Evolutionary conservation across 2,888 invertebrate genomes (phyloP).

Genomic region (Thymelicus sylvestris): DNA sequence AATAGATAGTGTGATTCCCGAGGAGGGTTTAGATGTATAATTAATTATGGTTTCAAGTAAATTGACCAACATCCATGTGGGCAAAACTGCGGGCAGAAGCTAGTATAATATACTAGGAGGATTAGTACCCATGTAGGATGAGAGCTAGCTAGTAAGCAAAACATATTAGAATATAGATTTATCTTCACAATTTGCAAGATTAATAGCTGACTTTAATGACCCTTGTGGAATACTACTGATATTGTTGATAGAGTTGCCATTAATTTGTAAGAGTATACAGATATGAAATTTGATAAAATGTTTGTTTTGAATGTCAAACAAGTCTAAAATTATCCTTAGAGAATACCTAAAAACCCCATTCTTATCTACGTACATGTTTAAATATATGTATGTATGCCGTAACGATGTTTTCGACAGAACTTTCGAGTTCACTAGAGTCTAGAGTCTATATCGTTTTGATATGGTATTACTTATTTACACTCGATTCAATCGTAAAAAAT

Average conservation of each 20-base stretch:
- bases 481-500: constrained; percentile 41
- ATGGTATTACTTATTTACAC: constrained; percentile 49
- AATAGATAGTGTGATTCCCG: too few species aligned
- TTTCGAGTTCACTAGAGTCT: constrained; percentile 52
- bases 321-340: too few species aligned
- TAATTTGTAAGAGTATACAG: too few species aligned
- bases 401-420: constrained; percentile 27
- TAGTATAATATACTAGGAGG: too few species aligned
- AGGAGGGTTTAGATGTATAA: too few species aligned
- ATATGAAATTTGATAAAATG: neutral
- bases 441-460: constrained; percentile 58
- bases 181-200: constrained; percentile 32
- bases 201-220: constrained; percentile 36
- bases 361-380: neutral
- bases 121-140: neutral
- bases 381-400: neutral
- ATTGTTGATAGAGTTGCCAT: constrained; percentile 10
- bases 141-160: neutral
- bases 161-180: constrained; percentile 1
- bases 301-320: constrained; percentile 8
- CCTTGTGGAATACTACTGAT: constrained; percentile 16
- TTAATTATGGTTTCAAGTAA: too few species aligned
- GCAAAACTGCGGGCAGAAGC: too few species aligned
- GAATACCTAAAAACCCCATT: too few species aligned
- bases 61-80: too few species aligned